Conservation (phyloP, 37 sponge, comb jelly and placozoan species). For the Corticium candelabrum region DNA sequence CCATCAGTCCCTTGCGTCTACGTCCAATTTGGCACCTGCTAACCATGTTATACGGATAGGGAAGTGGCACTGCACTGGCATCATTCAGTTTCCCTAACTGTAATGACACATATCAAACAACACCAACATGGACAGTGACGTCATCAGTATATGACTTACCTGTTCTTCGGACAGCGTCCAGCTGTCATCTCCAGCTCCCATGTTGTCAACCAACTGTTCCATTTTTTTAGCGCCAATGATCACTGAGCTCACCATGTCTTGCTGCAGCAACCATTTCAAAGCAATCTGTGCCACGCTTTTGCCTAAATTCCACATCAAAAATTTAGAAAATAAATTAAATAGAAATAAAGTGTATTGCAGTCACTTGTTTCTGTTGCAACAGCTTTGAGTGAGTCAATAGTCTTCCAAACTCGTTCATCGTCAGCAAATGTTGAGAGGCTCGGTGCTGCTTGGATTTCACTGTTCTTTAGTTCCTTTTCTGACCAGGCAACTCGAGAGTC, state of each 20-base stretch:
- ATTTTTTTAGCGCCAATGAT: constrained; percentile 68
- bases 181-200: constrained; percentile 24
- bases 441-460: constrained; percentile 56
- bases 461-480: constrained; percentile 22
- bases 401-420: constrained; percentile 45
- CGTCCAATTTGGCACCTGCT: constrained; percentile 44
- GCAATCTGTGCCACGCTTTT: constrained; percentile 59
- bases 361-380: constrained; percentile 41
- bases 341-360: background rate
- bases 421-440: constrained; percentile 35
- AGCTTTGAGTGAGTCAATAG: constrained; percentile 39
- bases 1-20: constrained; percentile 25
- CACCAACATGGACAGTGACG: background rate
- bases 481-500: constrained; percentile 68
- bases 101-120: background rate
- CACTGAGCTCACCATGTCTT: constrained; percentile 55
- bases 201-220: constrained; percentile 66
- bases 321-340: background rate
- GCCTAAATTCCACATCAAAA: background rate
- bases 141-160: constrained; percentile 24
- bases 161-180: constrained; percentile 53
- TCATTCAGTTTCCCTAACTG: constrained; percentile 43
- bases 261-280: constrained; percentile 77
- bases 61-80: constrained; percentile 43
- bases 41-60: constrained; percentile 87